Percentiles rank a stretch among this genome's conserved stretches.
Evolutionary conservation across 2,888 invertebrate genomes (phyloP).

Genomic region (Hecatera dysodea): DNA sequence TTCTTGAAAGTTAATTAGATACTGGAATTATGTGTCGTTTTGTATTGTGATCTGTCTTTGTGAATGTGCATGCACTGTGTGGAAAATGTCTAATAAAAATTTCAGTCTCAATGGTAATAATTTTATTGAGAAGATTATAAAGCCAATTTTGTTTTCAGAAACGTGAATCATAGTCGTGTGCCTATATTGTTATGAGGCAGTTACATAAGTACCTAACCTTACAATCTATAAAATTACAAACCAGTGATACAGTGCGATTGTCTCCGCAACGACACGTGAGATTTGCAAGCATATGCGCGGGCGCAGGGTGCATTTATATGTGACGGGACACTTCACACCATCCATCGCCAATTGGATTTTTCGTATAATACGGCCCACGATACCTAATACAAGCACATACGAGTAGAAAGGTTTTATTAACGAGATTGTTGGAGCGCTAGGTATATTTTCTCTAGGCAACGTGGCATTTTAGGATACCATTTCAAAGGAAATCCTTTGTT

Average conservation of each 20-base stretch:
- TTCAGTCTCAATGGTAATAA: constrained; percentile 45
- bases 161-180: no score
- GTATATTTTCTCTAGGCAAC: no score
- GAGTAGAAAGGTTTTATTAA: no score
- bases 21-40: constrained; percentile 67
- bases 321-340: no score
- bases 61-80: constrained; percentile 58
- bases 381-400: no score
- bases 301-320: no score
- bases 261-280: not conserved
- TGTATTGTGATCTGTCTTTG: constrained; percentile 57
- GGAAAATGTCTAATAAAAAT: constrained; percentile 65
- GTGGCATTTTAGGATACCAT: no score
- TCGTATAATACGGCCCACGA: no score
- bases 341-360: no score
- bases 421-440: no score
- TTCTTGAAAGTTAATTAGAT: constrained; percentile 75
- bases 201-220: not conserved
- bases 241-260: not conserved
- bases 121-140: constrained; percentile 29
- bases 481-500: no score
- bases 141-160: constrained; percentile 4
- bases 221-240: not conserved
- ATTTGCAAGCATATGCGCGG: not conserved
- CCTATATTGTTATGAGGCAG: not conserved